Evolutionary conservation across 2,888 invertebrate species (phyloP).

Genomic region (Leptinotarsa rubiginosa): DNA sequence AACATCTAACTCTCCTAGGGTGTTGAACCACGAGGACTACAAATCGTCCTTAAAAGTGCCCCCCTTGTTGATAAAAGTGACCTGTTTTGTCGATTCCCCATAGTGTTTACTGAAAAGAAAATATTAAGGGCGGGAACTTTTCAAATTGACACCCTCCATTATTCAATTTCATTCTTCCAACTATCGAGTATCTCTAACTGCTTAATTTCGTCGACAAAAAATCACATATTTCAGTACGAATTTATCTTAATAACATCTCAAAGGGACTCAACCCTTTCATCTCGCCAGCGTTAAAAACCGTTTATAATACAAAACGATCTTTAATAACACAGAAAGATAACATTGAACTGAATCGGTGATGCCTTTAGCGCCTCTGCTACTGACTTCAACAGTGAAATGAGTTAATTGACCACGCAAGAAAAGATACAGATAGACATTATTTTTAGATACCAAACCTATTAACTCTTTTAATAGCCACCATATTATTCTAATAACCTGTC

Average conservation of each 20-base stretch:
- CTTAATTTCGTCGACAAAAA: constrained; percentile 3
- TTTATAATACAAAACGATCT: constrained; percentile 17
- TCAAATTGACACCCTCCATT: no score
- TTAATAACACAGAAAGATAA: constrained; percentile 21
- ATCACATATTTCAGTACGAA: constrained; percentile 2
- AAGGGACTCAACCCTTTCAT: constrained; percentile 7
- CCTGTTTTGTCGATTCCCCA: no score
- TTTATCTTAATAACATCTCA: constrained; percentile 19
- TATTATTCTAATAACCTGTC: constrained; percentile 17
- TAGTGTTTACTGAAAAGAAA: no score
- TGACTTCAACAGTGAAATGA: constrained; percentile 15
- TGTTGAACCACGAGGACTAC: no score
- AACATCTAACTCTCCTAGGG: no score
- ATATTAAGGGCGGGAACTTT: no score
- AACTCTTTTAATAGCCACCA: constrained; percentile 11
- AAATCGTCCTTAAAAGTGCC: no score
- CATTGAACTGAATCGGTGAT: background rate
- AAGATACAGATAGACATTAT: constrained; percentile 15
- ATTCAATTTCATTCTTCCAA: no score
- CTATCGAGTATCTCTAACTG: background rate
- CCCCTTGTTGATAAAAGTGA: no score
- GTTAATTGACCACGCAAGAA: constrained; percentile 16
- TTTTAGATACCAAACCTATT: constrained; percentile 14
- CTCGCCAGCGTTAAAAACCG: constrained; percentile 18
- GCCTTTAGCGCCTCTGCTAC: constrained; percentile 13